These are phyloP conservation scores for Pseudopodoces humilis DNA, from an alignment of 2,113 vertebrate genomes.

Conservation along the genomic window DNA sequence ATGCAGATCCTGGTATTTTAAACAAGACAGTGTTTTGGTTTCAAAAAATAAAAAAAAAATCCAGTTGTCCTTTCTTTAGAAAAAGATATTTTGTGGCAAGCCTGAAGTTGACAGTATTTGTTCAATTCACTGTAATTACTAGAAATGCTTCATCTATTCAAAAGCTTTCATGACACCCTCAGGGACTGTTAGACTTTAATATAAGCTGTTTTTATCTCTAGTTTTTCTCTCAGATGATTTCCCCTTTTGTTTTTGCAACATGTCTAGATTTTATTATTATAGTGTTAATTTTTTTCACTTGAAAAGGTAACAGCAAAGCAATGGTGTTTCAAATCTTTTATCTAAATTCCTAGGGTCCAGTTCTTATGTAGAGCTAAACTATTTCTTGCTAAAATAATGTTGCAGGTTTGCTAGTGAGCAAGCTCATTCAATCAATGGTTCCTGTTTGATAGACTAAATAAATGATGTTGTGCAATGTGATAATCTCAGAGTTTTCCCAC, in stretches of 20 bases:
- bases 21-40: background rate
- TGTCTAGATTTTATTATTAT: background rate
- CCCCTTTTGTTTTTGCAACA: background rate
- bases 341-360: background rate
- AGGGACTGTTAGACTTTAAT: background rate
- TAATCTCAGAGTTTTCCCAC: slow-evolving; percentile 8
- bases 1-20: background rate
- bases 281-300: background rate
- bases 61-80: background rate
- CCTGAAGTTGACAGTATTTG: background rate
- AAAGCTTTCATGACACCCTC: background rate
- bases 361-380: background rate
- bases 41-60: background rate
- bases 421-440: slow-evolving; percentile 19
- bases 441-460: slow-evolving; percentile 33
- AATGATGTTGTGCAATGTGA: slow-evolving; percentile 31
- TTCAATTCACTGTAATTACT: background rate
- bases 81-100: background rate
- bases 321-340: background rate
- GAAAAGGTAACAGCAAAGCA: background rate
- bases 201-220: background rate
- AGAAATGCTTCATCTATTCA: background rate
- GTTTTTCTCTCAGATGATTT: slow-evolving; percentile 5
- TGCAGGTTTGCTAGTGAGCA: background rate
- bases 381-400: background rate